phyloP scores from a whole-genome alignment of 2,888 invertebrate genomes.

The Vandiemenella viatica region DNA sequence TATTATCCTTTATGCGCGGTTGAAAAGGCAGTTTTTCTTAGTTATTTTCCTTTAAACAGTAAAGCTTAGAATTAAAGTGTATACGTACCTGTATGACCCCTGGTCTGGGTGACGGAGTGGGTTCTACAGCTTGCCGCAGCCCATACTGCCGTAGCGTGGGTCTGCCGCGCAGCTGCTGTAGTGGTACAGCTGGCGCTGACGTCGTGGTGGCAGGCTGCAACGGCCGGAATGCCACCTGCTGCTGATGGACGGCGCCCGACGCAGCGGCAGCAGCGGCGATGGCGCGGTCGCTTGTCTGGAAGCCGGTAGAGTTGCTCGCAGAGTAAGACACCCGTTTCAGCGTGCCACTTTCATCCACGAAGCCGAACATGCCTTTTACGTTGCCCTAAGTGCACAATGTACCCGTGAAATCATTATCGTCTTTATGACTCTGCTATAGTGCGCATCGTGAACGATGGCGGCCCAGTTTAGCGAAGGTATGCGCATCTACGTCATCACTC shows the following conservation, averaged over 20 bases:
- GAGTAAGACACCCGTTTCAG: constrained; percentile 66
- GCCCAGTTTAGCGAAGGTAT: no score
- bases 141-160: constrained; percentile 7
- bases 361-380: constrained; percentile 71
- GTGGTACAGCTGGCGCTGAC: constrained; percentile 9
- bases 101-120: constrained; percentile 2
- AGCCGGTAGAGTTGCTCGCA: constrained; percentile 34
- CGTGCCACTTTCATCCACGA: constrained; percentile 59
- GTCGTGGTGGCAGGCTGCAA: constrained; percentile 1
- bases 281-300: constrained; percentile 13
- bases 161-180: constrained; percentile 9
- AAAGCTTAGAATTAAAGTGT: neutral
- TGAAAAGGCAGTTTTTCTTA: neutral
- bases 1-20: neutral
- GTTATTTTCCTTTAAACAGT: no score
- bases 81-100: neutral
- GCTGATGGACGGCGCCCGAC: neutral
- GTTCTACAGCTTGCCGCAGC: constrained; percentile 3
- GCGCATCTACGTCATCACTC: no score
- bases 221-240: no score
- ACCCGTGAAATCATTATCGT: no score
- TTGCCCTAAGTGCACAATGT: no score
- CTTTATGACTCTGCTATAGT: no score
- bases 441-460: no score
- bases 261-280: constrained; percentile 1